Base-by-base conservation (phyloP, 2,113 vertebrate genomes). In the Saccopteryx leptura region DNA sequence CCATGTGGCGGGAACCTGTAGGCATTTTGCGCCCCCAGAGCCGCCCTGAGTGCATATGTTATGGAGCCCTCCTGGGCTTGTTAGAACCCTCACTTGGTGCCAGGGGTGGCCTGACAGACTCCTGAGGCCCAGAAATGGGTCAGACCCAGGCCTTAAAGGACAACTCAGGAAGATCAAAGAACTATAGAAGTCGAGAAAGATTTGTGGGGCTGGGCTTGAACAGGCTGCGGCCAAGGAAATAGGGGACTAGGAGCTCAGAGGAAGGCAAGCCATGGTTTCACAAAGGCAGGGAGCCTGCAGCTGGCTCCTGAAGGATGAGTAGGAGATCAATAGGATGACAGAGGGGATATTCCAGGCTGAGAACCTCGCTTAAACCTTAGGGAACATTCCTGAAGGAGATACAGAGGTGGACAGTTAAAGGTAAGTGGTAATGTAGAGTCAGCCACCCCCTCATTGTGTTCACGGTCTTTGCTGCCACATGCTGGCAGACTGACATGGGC, bases 21-120 rank as follows among this genome's bases (percentile, higher is more conserved):
- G 58, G 74, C 26, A 3, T 0, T 4, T 75, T 2, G 2, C 0
- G 7, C 63, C 26, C 31, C 31, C 31, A 2, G 52, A 13, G 21
- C 12, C 1, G 60, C 26, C 31, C 5, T 1, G 31, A 24, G 48
- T 26, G 3, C 79, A 1, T 18, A 58, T 0, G 7, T 60, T 0
- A 1, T 6, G 65, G 56, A 31, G 52, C 58, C 33, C 7, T 0
- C 63, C 28, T 65, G 69, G 33, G 48, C 48, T 60, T 50, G 65
- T 28, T 39, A 4, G 71, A 28, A 54, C 8, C 5, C 0, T 2
- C 4, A n/a, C 15, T 1, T 4, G 12, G 7, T 2, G 19, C n/a
- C 4, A 0, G 4, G 9, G 28, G 31, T n/a, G 46, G 48, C 19
- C 23, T 2, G 0, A 69, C 6, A 48, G 86, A 50, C 46, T 5